A percentile compares a stretch with the other conserved stretches of the same genome.
Evolutionary conservation across 1,140 invertebrate species (phyloP).

Genomic region (Sitophilus oryzae): DNA sequence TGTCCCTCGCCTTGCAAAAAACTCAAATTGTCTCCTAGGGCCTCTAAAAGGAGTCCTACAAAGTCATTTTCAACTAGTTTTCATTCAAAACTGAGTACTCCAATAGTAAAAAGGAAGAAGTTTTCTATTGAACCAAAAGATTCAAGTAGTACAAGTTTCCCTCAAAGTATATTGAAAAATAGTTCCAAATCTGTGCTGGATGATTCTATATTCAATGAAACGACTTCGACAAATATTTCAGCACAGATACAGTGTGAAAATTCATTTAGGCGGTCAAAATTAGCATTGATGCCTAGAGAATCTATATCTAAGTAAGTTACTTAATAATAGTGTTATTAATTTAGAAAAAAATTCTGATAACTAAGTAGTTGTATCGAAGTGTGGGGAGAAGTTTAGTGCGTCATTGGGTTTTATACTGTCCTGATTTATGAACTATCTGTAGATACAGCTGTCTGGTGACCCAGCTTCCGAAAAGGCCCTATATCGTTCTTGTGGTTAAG

Average conservation of each 20-base stretch:
- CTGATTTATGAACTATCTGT: too few species aligned
- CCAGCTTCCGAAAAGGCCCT: too few species aligned
- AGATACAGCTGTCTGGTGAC: too few species aligned
- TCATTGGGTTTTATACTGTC: too few species aligned
- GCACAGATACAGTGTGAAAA: conserved; percentile 14
- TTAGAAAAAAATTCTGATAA: too few species aligned
- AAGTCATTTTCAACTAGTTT: background rate
- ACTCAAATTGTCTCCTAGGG: conserved; percentile 26
- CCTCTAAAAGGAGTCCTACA: conserved; percentile 8
- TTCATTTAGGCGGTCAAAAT: conserved; percentile 5
- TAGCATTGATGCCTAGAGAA: conserved; percentile 24
- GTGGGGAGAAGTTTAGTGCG: too few species aligned
- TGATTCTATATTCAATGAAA: conserved; percentile 6
- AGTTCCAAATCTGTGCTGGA: conserved; percentile 2
- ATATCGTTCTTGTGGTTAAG: too few species aligned
- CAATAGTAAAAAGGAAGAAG: conserved; percentile 33
- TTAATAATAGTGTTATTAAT: too few species aligned
- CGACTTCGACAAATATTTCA: conserved; percentile 1
- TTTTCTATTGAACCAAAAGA: conserved; percentile 3
- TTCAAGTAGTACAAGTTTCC: conserved; percentile 11
- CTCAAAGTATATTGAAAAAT: conserved; percentile 40
- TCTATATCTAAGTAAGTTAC: conserved; percentile 11
- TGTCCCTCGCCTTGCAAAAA: conserved; percentile 27
- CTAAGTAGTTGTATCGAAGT: too few species aligned
- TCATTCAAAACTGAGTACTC: conserved; percentile 28